Base-by-base conservation (phyloP, 2,797 vertebrate genomes). In the Cryptoblepharus egeriae region DNA sequence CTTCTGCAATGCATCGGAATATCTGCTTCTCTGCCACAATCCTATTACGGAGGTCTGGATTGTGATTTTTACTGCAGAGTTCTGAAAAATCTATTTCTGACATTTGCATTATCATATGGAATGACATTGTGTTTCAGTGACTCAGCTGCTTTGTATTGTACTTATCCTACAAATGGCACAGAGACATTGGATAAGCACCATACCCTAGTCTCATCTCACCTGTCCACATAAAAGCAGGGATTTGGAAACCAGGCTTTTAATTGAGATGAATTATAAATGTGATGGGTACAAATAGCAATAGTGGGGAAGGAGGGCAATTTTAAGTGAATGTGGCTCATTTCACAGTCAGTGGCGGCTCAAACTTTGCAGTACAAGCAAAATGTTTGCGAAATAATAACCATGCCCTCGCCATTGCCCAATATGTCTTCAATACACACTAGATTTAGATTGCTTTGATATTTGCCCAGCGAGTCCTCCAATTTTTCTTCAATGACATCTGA, bases 381-480 rank as follows among this genome's bases (percentile, higher is more conserved):
- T 83, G 57, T 90, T 88, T 80, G 52, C 55, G 79, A 79, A 91
- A 87, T 86, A 90, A 83, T 73, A 90, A 77, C 37, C 92, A 49
- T 88, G 37, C 69, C 74, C 55, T 2, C 91, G 74, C 79, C 39
- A 78, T 83, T 81, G 79, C 39, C 77, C 30, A 72, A 57, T 81
- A 77, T 83, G 57, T 87, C 80, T 89, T 92, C 84, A 82, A 79
- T 74, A 35, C 49, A 77, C 39, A 83, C 12, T 71, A 76, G 12
- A 71, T 77, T 90, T 83, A 89, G 85, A 91, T 91, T 85, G 57
- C 81, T 90, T 88, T 81, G 79, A 85, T 92, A 91, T 93, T 93
- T 94, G 85, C 89, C 63, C 78, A 94, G 78, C 26, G 82, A 80
- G 60, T 83, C 79, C 85, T 91, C 77, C 49, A 82, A 79, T 91